These are phyloP conservation scores for Drosophila borealis DNA, from an alignment of 2,888 invertebrate genomes.

Conservation along the genomic window DNA sequence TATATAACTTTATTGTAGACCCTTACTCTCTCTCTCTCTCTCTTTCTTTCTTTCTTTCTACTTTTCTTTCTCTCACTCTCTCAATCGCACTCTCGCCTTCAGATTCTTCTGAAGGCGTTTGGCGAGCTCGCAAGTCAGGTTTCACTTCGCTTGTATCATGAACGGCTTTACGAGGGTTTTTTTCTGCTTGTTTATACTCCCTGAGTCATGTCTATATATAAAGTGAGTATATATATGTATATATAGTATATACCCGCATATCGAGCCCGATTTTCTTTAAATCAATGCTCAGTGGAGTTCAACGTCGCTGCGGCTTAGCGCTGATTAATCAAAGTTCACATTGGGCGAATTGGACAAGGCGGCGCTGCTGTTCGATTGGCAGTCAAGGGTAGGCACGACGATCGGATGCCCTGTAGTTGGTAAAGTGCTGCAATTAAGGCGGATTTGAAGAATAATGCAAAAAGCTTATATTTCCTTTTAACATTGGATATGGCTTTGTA, in stretches of 20 bases:
- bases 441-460: too few relatives aligned
- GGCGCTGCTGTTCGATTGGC: neutral
- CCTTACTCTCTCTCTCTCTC: too few relatives aligned
- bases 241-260: neutral
- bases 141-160: constrained; percentile 30
- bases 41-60: neutral
- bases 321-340: constrained; percentile 30
- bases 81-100: neutral
- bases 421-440: too few relatives aligned
- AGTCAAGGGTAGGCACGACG: neutral
- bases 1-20: neutral
- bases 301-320: constrained; percentile 4
- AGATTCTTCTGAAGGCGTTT: neutral
- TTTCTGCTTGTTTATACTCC: neutral
- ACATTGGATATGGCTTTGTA: too few relatives aligned
- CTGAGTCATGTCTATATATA: constrained; percentile 29
- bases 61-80: neutral
- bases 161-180: constrained; percentile 8
- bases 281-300: constrained; percentile 13
- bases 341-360: neutral
- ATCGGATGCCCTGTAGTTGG: neutral
- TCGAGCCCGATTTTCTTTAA: constrained; percentile 23
- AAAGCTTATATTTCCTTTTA: too few relatives aligned
- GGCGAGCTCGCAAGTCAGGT: constrained; percentile 20
- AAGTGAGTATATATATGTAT: neutral